Conservation (phyloP, 2,113 vertebrate species). For the Pseudopipra pipra region DNA sequence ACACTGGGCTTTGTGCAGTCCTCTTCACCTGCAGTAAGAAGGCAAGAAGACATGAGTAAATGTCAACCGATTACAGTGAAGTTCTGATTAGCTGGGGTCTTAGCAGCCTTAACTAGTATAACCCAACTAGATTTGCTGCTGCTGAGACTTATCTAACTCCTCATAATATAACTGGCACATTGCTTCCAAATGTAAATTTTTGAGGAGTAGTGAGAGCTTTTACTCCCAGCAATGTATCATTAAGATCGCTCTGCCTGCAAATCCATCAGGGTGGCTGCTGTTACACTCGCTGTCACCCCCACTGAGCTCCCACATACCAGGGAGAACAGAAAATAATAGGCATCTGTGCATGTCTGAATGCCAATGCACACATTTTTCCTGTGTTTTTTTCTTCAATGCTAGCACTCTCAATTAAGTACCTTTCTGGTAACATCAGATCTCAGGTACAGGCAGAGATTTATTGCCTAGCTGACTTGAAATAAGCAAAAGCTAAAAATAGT, state of each 20-base stretch:
- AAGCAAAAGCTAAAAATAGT: not conserved
- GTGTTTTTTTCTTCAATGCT: not conserved
- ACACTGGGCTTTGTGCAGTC: not conserved
- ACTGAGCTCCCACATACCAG: not conserved
- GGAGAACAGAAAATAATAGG: not conserved
- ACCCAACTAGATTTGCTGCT: not conserved
- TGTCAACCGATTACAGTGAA: too few species aligned
- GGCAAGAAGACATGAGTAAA: not conserved
- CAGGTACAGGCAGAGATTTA: not conserved
- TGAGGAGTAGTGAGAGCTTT: not conserved
- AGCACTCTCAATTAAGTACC: not conserved
- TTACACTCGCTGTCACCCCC: not conserved
- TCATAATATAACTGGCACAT: not conserved
- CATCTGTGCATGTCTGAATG: not conserved
- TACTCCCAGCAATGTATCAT: accelerated
- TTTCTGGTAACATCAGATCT: not conserved
- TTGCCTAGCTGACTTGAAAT: not conserved
- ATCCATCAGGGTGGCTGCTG: not conserved
- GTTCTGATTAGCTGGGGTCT: not conserved
- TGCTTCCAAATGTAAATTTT: not conserved
- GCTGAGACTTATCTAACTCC: not conserved
- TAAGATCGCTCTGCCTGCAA: not conserved
- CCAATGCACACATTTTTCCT: not conserved
- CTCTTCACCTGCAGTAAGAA: not conserved
- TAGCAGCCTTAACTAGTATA: not conserved